phyloP scores from a whole-genome alignment of 1,140 invertebrate species.

The Procambarus virginalis region DNA sequence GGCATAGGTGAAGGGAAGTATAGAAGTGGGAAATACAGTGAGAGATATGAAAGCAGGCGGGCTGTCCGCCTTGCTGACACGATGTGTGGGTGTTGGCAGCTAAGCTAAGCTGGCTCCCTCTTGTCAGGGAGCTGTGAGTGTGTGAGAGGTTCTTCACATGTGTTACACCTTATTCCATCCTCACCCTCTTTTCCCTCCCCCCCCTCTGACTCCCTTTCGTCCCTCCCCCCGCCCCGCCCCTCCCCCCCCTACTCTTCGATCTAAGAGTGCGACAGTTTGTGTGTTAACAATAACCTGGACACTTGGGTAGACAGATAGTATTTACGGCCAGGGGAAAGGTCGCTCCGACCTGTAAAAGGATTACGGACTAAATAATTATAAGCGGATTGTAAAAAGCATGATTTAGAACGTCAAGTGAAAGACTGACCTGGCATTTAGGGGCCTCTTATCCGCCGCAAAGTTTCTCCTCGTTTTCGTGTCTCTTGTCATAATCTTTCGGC shows the following conservation, averaged over 20 bases:
- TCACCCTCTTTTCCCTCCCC: neutral
- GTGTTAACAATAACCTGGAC: neutral
- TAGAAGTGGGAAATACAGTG: no score
- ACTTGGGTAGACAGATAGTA: neutral
- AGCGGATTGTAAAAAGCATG: conserved; percentile 58
- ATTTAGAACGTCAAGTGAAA: conserved; percentile 63
- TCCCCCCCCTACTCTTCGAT: neutral
- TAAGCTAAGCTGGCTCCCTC: no score
- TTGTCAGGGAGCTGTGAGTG: no score
- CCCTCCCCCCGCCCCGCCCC: neutral
- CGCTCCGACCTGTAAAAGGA: conserved; percentile 37
- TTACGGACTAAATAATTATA: conserved; percentile 60
- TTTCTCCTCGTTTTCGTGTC: conserved; percentile 11
- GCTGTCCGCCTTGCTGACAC: no score
- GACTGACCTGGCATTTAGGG: conserved; percentile 61
- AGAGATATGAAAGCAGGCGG: no score
- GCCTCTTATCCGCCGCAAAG: conserved; percentile 30
- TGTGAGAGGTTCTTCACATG: no score
- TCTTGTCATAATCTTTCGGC: conserved; percentile 64
- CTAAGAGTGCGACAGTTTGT: neutral
- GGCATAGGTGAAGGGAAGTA: no score
- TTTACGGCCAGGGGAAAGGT: neutral
- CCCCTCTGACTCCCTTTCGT: neutral
- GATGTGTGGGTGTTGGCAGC: no score
- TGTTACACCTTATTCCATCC: no score